Percentiles rank a stretch among this genome's conserved stretches.
These are phyloP conservation scores for Catharus fuscescens DNA, from an alignment of 2,113 vertebrate species.

Conservation along the genomic window DNA sequence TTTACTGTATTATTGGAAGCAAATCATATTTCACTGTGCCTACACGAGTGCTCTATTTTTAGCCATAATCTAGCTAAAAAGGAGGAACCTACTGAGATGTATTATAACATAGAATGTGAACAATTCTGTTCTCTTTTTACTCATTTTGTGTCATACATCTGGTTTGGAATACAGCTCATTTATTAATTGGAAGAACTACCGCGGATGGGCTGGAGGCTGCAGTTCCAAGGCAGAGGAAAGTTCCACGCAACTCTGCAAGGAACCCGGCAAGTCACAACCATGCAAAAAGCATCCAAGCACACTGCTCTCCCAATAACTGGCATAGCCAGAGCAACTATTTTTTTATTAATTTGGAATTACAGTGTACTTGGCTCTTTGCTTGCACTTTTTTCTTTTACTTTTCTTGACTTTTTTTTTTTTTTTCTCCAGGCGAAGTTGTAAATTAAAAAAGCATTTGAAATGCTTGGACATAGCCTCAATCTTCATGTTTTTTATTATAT, in stretches of 20 bases:
- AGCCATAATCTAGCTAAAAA: constrained; percentile 71
- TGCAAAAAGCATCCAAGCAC: neutral
- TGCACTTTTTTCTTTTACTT: neutral
- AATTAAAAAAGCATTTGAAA: neutral
- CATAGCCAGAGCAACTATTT: neutral
- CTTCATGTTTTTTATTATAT: neutral
- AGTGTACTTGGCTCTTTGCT: neutral
- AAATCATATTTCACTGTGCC: constrained; percentile 76
- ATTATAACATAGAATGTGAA: constrained; percentile 47
- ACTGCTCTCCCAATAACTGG: neutral
- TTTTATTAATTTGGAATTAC: neutral
- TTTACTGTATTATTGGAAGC: constrained; percentile 74
- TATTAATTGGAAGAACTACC: neutral
- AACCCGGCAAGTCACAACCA: neutral
- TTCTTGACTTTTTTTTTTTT: neutral
- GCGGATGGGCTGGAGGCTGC: neutral
- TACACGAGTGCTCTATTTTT: constrained; percentile 75
- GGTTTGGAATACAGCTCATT: constrained; percentile 33
- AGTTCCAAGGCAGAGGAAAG: constrained; percentile 33
- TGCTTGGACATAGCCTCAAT: neutral
- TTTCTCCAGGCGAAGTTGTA: neutral
- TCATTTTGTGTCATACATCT: neutral
- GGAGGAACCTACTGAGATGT: constrained; percentile 50
- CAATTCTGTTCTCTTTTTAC: constrained; percentile 31
- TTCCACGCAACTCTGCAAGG: constrained; percentile 22